Percentiles rank a stretch among this genome's conserved stretches.
Evolutionary conservation across 2,888 invertebrate species (phyloP).

Genomic region (Drosophila nr. medialis): DNA sequence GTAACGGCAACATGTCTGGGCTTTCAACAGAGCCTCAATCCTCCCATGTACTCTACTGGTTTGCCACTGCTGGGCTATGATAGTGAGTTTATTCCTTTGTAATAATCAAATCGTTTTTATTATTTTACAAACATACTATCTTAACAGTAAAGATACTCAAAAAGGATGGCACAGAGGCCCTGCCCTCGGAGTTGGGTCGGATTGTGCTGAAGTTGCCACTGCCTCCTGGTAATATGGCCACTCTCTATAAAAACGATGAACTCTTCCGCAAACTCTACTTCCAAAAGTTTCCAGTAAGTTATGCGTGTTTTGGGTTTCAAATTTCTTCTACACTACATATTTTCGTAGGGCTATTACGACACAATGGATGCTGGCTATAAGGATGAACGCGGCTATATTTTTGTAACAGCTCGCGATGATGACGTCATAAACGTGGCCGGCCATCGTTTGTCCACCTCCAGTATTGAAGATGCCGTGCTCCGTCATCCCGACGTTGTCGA

Average conservation of each 20-base stretch:
- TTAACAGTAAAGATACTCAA: constrained; percentile 88
- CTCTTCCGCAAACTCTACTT: constrained; percentile 93
- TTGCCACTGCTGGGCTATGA: constrained; percentile 95
- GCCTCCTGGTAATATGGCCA: constrained; percentile 94
- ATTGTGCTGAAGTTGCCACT: constrained; percentile 93
- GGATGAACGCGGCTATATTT: constrained; percentile 93
- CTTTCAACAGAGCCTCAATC: constrained; percentile 89
- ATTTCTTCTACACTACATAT: background rate
- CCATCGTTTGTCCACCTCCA: constrained; percentile 94
- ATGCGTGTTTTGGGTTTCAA: constrained; percentile 62
- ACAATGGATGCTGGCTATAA: constrained; percentile 97
- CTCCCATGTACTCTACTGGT: constrained; percentile 92
- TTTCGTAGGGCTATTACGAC: constrained; percentile 87
- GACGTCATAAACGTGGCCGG: constrained; percentile 98
- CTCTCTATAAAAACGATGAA: constrained; percentile 92
- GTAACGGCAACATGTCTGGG: constrained; percentile 94
- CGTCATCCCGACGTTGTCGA: constrained; percentile 94
- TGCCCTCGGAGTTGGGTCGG: constrained; percentile 91
- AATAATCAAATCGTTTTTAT: background rate
- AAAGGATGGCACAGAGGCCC: constrained; percentile 89
- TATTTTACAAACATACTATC: background rate
- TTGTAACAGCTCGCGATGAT: constrained; percentile 95
- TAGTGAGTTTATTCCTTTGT: constrained; percentile 86
- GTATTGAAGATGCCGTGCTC: constrained; percentile 95
- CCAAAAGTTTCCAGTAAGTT: constrained; percentile 90